Percentiles rank a stretch among this genome's conserved stretches.
phyloP scores from a whole-genome alignment of 2,888 invertebrate genomes.

The Gerris lacustris region DNA sequence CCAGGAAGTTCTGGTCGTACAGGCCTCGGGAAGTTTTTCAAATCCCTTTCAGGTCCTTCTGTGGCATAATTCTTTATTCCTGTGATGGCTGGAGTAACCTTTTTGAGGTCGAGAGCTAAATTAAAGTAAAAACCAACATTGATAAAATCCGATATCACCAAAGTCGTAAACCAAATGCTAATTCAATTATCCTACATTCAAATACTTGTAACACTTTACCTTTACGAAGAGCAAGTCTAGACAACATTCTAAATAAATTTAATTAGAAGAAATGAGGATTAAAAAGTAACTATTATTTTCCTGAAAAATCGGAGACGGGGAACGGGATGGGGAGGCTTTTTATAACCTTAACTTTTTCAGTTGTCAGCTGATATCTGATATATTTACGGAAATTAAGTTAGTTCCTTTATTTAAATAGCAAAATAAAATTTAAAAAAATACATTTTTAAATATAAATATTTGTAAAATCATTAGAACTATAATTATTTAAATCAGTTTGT shows the following conservation, averaged over 20 bases:
- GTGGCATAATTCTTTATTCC: conserved; percentile 15
- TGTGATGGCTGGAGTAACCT: conserved; percentile 17
- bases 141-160: no score
- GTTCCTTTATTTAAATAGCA: no score
- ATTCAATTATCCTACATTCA: no score
- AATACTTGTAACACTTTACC: conserved; percentile 14
- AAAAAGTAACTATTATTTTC: not conserved
- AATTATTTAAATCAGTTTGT: no score
- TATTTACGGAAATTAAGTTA: no score
- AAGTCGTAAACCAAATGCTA: no score
- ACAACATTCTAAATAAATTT: conserved; percentile 29
- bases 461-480: no score
- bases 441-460: no score
- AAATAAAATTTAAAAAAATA: no score
- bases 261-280: not conserved
- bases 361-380: not conserved
- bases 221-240: conserved; percentile 25
- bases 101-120: conserved; percentile 23
- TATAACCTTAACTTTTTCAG: not conserved
- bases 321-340: conserved; percentile 1
- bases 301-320: not conserved
- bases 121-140: not conserved
- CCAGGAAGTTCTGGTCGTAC: conserved; percentile 56
- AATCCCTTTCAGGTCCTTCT: conserved; percentile 52
- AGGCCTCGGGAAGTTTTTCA: conserved; percentile 63